phyloP scores from a whole-genome alignment of 2,797 vertebrate genomes.

The Argyrosomus regius region DNA sequence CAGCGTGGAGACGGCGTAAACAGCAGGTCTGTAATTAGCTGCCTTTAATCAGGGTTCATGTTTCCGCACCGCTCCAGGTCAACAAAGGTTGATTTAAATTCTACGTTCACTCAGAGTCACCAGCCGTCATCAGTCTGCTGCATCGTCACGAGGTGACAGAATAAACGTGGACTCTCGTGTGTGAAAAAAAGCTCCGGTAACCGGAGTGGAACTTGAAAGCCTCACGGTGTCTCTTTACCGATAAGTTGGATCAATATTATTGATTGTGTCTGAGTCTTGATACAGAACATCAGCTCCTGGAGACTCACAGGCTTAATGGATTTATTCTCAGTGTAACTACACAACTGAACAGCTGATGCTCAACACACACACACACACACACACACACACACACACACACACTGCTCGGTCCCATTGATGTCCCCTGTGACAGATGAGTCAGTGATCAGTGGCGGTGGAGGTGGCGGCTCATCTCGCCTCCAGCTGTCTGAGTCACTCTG shows the following conservation, averaged over 20 bases:
- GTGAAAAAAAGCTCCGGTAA: not conserved
- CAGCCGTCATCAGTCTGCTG: too few species aligned
- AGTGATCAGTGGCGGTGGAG: not conserved
- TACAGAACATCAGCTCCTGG: not conserved
- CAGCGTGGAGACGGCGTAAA: too few species aligned
- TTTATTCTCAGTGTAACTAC: conserved; percentile 14
- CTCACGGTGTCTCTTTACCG: not conserved
- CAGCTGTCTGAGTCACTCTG: conserved; percentile 17
- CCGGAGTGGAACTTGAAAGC: not conserved
- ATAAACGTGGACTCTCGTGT: too few species aligned
- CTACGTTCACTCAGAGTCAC: too few species aligned
- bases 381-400: conserved; percentile 32
- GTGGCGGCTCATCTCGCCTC: conserved; percentile 15
- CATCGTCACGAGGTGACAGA: too few species aligned
- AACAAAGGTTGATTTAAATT: too few species aligned
- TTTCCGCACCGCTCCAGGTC: too few species aligned
- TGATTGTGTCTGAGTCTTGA: conserved; percentile 11
- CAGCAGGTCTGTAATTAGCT: too few species aligned
- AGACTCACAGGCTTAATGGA: conserved; percentile 15
- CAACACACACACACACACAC: conserved; percentile 16
- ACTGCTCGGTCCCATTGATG: not conserved
- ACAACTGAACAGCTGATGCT: conserved; percentile 3
- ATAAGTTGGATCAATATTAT: conserved; percentile 16
- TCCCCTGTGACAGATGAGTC: conserved; percentile 4
- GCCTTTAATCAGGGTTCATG: too few species aligned